Percentiles rank a stretch among this genome's conserved stretches.
Conservation (phyloP, 2,113 vertebrate genomes). For the Phrynosoma blainvillii region DNA sequence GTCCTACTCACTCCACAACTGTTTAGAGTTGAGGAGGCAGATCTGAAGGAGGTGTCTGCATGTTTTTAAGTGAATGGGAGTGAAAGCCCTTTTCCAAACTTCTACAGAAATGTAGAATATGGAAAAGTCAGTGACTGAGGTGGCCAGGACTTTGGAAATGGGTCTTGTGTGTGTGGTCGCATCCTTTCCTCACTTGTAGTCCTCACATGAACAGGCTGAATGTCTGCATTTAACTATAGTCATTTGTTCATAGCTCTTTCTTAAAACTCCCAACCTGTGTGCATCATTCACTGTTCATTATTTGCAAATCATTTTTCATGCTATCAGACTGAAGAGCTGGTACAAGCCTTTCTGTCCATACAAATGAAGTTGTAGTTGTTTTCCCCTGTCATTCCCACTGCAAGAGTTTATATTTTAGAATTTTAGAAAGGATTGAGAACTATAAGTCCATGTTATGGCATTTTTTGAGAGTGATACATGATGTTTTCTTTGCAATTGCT, state of each 20-base stretch:
- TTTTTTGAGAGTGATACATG: not conserved
- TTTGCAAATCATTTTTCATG: not conserved
- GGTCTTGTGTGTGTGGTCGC: too few relatives aligned
- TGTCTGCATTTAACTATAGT: too few relatives aligned
- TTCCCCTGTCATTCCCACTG: not conserved
- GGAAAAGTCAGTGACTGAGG: too few relatives aligned
- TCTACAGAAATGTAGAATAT: too few relatives aligned
- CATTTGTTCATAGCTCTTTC: not conserved
- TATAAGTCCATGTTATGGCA: not conserved
- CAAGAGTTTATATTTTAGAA: not conserved
- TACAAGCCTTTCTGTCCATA: not conserved
- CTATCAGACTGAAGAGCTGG: not conserved
- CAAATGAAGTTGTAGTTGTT: not conserved
- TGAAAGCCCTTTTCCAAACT: too few relatives aligned
- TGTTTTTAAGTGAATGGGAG: too few relatives aligned
- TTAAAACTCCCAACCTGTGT: not conserved
- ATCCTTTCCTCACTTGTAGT: too few relatives aligned
- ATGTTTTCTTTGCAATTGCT: not conserved
- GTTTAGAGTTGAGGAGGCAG: too few relatives aligned
- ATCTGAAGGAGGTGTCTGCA: too few relatives aligned
- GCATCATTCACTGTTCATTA: not conserved
- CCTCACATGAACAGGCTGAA: too few relatives aligned
- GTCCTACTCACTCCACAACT: too few relatives aligned
- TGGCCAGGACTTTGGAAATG: too few relatives aligned
- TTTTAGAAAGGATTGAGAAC: not conserved